Percentiles rank a stretch among this genome's conserved stretches.
These are phyloP conservation scores for Clivina fossor DNA, from an alignment of 2,888 invertebrate genomes.

Conservation along the genomic window DNA sequence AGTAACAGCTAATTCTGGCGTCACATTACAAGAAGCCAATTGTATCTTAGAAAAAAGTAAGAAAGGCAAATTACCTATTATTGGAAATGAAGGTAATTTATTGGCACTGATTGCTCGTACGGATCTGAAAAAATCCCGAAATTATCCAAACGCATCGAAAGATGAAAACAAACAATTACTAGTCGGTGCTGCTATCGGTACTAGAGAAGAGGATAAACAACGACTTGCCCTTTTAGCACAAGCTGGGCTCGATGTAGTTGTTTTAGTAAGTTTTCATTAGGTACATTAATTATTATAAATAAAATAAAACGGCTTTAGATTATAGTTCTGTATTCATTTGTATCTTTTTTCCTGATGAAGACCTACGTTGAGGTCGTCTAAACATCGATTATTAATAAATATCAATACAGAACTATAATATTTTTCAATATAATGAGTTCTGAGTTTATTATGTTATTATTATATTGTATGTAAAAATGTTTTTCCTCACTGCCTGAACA, in stretches of 20 bases:
- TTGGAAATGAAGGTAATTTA: conserved; percentile 82
- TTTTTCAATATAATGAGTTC: too few species aligned
- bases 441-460: too few species aligned
- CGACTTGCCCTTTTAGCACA: conserved; percentile 76
- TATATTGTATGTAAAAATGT: too few species aligned
- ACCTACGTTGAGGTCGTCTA: too few species aligned
- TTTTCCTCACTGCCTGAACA: too few species aligned
- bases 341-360: too few species aligned
- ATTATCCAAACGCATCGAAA: conserved; percentile 95
- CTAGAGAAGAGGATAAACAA: conserved; percentile 79
- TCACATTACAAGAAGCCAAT: conserved; percentile 91
- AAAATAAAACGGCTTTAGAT: too few species aligned
- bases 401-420: too few species aligned
- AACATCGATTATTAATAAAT: too few species aligned
- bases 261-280: too few species aligned
- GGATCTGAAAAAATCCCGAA: conserved; percentile 95
- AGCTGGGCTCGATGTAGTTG: conserved; percentile 95
- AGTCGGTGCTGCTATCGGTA: conserved; percentile 93
- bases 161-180: conserved; percentile 93
- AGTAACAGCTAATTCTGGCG: conserved; percentile 86
- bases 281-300: too few species aligned
- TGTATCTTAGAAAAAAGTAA: conserved; percentile 93
- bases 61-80: conserved; percentile 89
- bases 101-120: conserved; percentile 96
- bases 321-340: too few species aligned